Conservation (phyloP, 2,797 vertebrate species). For the Cossypha dichroa region DNA sequence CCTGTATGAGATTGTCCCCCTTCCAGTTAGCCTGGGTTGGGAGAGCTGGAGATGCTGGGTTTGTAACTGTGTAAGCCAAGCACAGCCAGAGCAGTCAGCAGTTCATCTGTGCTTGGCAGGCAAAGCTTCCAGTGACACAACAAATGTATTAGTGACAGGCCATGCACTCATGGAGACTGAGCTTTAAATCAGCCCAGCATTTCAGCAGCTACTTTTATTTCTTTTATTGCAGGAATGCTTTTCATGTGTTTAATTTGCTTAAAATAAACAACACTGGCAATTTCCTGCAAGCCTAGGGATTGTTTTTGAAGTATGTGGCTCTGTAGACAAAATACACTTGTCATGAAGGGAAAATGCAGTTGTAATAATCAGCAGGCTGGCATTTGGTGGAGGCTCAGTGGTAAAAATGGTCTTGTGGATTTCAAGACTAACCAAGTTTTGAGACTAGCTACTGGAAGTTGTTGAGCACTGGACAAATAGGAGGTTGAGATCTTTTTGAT, state of each 20-base stretch:
- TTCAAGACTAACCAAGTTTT: neutral
- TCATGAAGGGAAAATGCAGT: neutral
- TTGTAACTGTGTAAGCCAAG: neutral
- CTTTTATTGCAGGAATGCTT: neutral
- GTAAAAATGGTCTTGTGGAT: neutral
- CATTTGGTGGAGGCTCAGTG: neutral
- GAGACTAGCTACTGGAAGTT: neutral
- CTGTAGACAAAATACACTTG: slow-evolving; percentile 27
- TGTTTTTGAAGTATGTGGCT: neutral
- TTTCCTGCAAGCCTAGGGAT: neutral
- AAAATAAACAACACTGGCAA: neutral
- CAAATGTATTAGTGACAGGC: neutral
- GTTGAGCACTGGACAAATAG: neutral
- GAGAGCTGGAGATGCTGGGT: neutral
- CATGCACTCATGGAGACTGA: neutral
- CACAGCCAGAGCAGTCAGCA: neutral
- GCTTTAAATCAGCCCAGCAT: neutral
- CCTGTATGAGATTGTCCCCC: neutral
- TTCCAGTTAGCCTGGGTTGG: neutral
- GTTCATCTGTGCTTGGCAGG: neutral
- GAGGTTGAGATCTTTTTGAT: neutral
- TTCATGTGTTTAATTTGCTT: slow-evolving; percentile 1
- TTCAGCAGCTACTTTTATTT: slow-evolving; percentile 16
- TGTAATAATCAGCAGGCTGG: neutral
- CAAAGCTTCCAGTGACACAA: neutral